These are phyloP conservation scores for Brachionus angularis DNA, from an alignment of 1,140 invertebrate species.

Conservation along the genomic window DNA sequence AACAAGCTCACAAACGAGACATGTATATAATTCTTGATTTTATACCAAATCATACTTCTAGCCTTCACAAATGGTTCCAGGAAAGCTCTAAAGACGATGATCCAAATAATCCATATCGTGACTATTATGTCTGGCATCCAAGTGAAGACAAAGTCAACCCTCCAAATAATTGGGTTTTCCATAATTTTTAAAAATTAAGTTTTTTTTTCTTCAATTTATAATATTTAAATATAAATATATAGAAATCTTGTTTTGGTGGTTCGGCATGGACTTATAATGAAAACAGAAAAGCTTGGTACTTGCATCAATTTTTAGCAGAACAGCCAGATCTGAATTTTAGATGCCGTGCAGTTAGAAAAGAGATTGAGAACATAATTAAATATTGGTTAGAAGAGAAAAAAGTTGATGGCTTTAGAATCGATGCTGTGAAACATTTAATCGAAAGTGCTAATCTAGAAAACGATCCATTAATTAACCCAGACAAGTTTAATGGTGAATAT, in stretches of 20 bases:
- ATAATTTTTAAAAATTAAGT: not conserved
- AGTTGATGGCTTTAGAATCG: slow-evolving; percentile 72
- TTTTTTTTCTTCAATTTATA: slow-evolving; percentile 41
- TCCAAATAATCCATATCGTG: slow-evolving; percentile 60
- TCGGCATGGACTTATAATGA: slow-evolving; percentile 70
- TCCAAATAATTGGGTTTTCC: slow-evolving; percentile 73
- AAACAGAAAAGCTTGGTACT: slow-evolving; percentile 67
- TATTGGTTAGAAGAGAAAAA: slow-evolving; percentile 71
- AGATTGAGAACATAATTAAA: slow-evolving; percentile 67
- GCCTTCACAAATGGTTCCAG: slow-evolving; percentile 72
- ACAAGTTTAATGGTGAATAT: too few species aligned
- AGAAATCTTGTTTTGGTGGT: slow-evolving; percentile 65
- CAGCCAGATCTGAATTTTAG: slow-evolving; percentile 74
- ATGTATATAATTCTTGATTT: slow-evolving; percentile 64
- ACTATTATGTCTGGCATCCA: slow-evolving; percentile 75
- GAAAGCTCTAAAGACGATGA: slow-evolving; percentile 64
- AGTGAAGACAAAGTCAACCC: slow-evolving; percentile 59
- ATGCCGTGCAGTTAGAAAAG: slow-evolving; percentile 63
- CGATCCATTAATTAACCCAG: slow-evolving; percentile 48
- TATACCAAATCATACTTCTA: slow-evolving; percentile 77
- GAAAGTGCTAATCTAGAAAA: slow-evolving; percentile 60
- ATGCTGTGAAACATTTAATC: slow-evolving; percentile 64
- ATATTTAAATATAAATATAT: slow-evolving; percentile 51
- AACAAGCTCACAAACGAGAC: slow-evolving; percentile 55
- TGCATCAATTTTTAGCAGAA: slow-evolving; percentile 67